A percentile compares a stretch with the other conserved stretches of the same genome.
Evolutionary conservation across 2,113 vertebrate genomes (phyloP).

Genomic region (Hippocampus mohnikei): DNA sequence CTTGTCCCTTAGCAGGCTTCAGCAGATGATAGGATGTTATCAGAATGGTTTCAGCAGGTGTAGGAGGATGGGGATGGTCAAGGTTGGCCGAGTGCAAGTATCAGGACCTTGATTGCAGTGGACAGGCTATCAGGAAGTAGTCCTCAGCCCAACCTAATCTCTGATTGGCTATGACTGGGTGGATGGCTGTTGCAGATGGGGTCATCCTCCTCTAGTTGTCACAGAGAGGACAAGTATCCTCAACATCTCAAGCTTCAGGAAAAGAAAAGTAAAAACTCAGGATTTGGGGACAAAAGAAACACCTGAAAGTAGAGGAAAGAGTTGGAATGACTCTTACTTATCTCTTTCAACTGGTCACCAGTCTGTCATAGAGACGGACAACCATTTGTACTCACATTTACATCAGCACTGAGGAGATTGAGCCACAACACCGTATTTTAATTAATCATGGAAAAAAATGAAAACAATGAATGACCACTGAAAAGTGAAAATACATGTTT

Average conservation of each 20-base stretch:
- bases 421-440: no score
- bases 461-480: no score
- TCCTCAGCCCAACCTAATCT: slow-evolving; percentile 22
- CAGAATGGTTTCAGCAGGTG: slow-evolving; percentile 26
- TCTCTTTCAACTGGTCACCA: no score
- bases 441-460: no score
- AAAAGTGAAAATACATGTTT: no score
- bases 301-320: not conserved
- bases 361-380: no score
- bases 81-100: slow-evolving; percentile 38
- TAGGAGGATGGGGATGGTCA: slow-evolving; percentile 27
- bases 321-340: not conserved
- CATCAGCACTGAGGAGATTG: no score
- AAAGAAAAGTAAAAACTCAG: not conserved
- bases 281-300: not conserved
- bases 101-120: slow-evolving; percentile 46
- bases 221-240: slow-evolving; percentile 26
- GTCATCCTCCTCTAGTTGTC: slow-evolving; percentile 36
- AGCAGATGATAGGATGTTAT: slow-evolving; percentile 20
- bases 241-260: slow-evolving; percentile 3
- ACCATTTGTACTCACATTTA: no score
- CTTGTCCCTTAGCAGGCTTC: not conserved
- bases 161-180: slow-evolving; percentile 36
- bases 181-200: slow-evolving; percentile 17
- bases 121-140: slow-evolving; percentile 44